phyloP scores from a whole-genome alignment of 2,113 vertebrate genomes.

The Podocnemis expansa region DNA sequence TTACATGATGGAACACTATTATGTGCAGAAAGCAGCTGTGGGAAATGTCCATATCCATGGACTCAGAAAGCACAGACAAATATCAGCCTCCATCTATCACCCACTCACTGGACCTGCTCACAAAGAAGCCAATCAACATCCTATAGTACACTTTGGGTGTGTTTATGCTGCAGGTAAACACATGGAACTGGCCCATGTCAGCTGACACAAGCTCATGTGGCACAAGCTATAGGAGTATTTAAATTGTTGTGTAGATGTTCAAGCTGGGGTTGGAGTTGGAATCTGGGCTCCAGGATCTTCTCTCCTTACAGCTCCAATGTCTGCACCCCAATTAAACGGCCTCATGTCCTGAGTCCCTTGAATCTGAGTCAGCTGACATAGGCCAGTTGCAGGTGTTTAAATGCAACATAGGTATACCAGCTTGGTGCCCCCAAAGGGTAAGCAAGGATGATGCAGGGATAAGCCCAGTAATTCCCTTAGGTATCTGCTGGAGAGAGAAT shows the following conservation, averaged over 20 bases:
- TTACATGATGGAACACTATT: background rate
- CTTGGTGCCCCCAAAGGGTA: background rate
- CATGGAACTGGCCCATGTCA: no score
- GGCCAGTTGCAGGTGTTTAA: background rate
- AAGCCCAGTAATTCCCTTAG: background rate
- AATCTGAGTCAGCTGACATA: background rate
- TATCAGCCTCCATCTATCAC: background rate
- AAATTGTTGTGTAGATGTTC: background rate
- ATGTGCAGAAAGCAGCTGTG: background rate
- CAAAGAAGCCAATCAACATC: constrained; percentile 2
- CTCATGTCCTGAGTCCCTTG: background rate
- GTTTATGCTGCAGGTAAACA: background rate
- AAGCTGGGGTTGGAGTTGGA: background rate
- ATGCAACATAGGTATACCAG: background rate
- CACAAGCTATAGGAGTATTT: background rate
- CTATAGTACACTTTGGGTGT: background rate
- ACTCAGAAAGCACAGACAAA: background rate
- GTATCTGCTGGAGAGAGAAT: background rate
- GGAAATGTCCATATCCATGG: background rate
- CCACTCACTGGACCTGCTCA: background rate
- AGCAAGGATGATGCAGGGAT: background rate
- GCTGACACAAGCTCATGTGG: no score
- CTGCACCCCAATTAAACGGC: background rate
- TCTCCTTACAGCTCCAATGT: background rate
- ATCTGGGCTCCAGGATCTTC: background rate